Percentiles rank a stretch among this genome's conserved stretches.
Evolutionary conservation across 1,140 invertebrate genomes (phyloP).

Genomic region (Drosophila murphyi): DNA sequence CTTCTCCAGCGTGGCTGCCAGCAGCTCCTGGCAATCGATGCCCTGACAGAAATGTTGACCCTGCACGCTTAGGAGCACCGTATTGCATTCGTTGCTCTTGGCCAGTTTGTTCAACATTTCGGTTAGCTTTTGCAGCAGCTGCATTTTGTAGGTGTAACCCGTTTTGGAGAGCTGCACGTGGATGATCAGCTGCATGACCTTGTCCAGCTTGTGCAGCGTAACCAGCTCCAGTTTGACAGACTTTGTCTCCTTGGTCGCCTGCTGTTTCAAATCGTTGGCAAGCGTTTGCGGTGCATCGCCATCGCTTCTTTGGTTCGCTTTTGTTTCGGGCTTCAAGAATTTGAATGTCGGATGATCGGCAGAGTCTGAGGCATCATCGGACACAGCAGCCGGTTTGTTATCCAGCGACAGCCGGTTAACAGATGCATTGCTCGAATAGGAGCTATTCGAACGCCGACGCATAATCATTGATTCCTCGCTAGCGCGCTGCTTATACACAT

Average conservation of each 20-base stretch:
- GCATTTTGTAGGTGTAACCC: constrained; percentile 86
- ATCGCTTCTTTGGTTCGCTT: constrained; percentile 69
- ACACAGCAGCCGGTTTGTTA: constrained; percentile 43
- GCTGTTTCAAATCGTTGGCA: constrained; percentile 66
- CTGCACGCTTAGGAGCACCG: constrained; percentile 88
- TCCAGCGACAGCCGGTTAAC: constrained; percentile 82
- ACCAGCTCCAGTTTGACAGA: constrained; percentile 79
- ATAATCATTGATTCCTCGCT: constrained; percentile 92
- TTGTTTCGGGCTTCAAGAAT: constrained; percentile 74
- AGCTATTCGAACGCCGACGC: constrained; percentile 91
- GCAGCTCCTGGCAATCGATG: constrained; percentile 88
- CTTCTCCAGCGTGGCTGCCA: constrained; percentile 86
- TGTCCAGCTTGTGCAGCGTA: constrained; percentile 86
- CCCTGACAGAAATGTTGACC: constrained; percentile 89
- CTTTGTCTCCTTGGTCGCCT: constrained; percentile 22
- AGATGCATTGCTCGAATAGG: constrained; percentile 90
- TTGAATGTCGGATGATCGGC: constrained; percentile 62
- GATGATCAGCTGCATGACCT: constrained; percentile 88
- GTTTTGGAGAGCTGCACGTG: constrained; percentile 86
- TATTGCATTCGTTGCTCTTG: constrained; percentile 87
- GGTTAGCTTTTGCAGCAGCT: constrained; percentile 88
- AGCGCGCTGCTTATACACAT: constrained; percentile 86
- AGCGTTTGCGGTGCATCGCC: constrained; percentile 50
- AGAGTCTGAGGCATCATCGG: constrained; percentile 58
- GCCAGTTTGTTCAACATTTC: constrained; percentile 86